phyloP scores from a whole-genome alignment of 1,140 invertebrate genomes.

The Brachionus angularis region DNA sequence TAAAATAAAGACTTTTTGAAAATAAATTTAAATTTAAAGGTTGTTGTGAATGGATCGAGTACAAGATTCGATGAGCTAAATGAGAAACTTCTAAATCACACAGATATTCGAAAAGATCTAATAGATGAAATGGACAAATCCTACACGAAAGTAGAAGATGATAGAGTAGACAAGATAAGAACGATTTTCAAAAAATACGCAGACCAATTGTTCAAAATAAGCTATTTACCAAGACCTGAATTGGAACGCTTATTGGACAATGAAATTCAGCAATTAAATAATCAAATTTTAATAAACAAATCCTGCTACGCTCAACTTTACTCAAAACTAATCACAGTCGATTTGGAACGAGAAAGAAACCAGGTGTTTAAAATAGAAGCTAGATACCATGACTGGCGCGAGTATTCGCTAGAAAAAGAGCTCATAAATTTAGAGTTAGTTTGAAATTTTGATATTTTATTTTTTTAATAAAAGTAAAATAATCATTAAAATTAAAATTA shows the following conservation, averaged over 20 bases:
- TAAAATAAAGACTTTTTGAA: background rate
- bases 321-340: slow-evolving; percentile 52
- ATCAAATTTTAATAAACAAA: slow-evolving; percentile 52
- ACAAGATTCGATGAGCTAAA: slow-evolving; percentile 46
- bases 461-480: background rate
- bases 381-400: slow-evolving; percentile 47
- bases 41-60: slow-evolving; percentile 16
- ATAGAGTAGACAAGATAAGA: slow-evolving; percentile 52
- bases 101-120: slow-evolving; percentile 48
- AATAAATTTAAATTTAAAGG: background rate
- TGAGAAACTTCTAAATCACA: slow-evolving; percentile 49
- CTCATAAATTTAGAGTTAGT: slow-evolving; percentile 49
- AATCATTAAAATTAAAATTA: too few species aligned
- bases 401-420: slow-evolving; percentile 51
- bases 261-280: slow-evolving; percentile 55
- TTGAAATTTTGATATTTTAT: background rate
- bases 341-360: slow-evolving; percentile 54
- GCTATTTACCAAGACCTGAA: slow-evolving; percentile 51
- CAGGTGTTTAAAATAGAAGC: slow-evolving; percentile 47
- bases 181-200: slow-evolving; percentile 51
- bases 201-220: slow-evolving; percentile 51
- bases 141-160: slow-evolving; percentile 49
- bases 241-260: slow-evolving; percentile 52
- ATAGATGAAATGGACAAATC: slow-evolving; percentile 50
- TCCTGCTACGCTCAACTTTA: slow-evolving; percentile 54